phyloP scores from a whole-genome alignment of 2,113 vertebrate genomes.

The Excalfactoria chinensis region DNA sequence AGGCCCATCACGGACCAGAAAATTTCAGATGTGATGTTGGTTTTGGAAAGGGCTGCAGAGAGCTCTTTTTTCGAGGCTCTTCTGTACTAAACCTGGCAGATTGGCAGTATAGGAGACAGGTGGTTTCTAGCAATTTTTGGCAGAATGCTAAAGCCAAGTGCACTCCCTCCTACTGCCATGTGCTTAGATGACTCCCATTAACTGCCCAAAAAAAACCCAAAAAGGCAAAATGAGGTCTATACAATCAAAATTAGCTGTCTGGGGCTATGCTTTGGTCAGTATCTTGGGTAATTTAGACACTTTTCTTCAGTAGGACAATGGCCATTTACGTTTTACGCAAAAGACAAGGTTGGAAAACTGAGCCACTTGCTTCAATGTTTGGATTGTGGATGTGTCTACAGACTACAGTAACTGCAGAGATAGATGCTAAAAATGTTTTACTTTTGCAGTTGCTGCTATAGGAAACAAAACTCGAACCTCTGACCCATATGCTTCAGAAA shows the following conservation, averaged over 20 bases:
- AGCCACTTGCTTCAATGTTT: not conserved
- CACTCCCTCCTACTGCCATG: not conserved
- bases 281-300: not conserved
- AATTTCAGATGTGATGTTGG: not conserved
- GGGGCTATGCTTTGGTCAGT: not conserved
- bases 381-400: not conserved
- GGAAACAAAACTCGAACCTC: not conserved
- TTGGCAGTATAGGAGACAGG: constrained; percentile 8
- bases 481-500: not conserved
- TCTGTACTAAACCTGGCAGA: constrained; percentile 7
- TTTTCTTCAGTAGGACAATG: constrained; percentile 8
- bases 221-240: constrained; percentile 29
- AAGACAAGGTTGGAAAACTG: not conserved
- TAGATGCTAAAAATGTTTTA: not conserved
- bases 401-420: not conserved
- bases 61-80: not conserved
- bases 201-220: constrained; percentile 29
- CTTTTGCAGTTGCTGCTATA: not conserved
- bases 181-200: not conserved
- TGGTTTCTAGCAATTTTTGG: constrained; percentile 27
- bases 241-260: not conserved
- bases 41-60: not conserved
- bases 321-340: not conserved
- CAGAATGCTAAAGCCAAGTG: not conserved
- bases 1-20: not conserved